Evolutionary conservation across 2,888 invertebrate genomes (phyloP).

Genomic region (Hirtodrosophila duncani): DNA sequence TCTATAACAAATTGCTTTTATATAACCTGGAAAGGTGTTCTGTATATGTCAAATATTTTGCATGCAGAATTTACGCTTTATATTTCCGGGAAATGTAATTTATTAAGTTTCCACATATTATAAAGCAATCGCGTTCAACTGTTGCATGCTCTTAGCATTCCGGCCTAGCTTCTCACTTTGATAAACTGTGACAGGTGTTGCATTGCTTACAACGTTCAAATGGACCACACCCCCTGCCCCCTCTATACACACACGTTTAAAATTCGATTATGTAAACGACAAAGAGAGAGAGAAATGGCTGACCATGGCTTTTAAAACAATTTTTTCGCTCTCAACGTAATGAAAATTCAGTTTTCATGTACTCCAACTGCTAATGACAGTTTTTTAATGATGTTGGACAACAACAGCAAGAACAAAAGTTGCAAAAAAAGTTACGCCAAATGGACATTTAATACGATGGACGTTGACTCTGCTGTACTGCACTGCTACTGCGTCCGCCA

Average conservation of each 20-base stretch:
- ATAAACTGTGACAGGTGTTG: constrained; percentile 43
- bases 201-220: constrained; percentile 45
- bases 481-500: constrained; percentile 5
- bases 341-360: constrained; percentile 72
- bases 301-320: constrained; percentile 44
- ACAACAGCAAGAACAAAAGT: constrained; percentile 4
- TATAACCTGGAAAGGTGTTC: too few species aligned
- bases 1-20: too few species aligned
- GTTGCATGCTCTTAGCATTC: constrained; percentile 24
- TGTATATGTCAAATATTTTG: too few species aligned
- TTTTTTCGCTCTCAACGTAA: constrained; percentile 47
- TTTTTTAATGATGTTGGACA: constrained; percentile 69
- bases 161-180: constrained; percentile 22
- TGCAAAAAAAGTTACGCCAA: constrained; percentile 43
- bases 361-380: constrained; percentile 72
- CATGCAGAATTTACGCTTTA: too few species aligned
- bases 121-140: too few species aligned
- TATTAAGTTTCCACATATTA: too few species aligned
- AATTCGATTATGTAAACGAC: constrained; percentile 58
- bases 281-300: constrained; percentile 29
- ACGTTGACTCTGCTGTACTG: constrained; percentile 47
- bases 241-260: constrained; percentile 37
- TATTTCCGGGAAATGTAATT: too few species aligned
- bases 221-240: constrained; percentile 27
- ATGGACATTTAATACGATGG: constrained; percentile 71